Percentiles rank a stretch among this genome's conserved stretches.
Evolutionary conservation across 2,888 invertebrate genomes (phyloP).

Genomic region (Sialis fuliginosa): DNA sequence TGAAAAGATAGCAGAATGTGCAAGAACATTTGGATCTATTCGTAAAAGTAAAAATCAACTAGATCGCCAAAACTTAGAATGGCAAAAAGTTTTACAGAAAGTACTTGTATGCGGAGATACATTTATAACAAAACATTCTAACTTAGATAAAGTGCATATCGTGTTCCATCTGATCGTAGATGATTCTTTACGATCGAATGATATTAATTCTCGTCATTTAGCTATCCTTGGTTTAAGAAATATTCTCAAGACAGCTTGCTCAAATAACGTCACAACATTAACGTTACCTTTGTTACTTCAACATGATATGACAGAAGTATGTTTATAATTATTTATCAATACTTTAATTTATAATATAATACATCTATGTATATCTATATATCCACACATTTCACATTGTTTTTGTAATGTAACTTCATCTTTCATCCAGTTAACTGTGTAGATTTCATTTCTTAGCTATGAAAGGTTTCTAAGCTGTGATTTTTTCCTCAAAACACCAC

Average conservation of each 20-base stretch:
- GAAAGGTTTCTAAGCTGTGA: too few relatives aligned
- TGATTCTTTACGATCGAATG: conserved; percentile 45
- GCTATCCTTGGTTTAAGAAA: conserved; percentile 88
- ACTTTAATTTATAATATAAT: neutral
- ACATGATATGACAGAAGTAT: conserved; percentile 86
- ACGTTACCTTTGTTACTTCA: conserved; percentile 84
- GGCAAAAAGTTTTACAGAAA: conserved; percentile 28
- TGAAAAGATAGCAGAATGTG: conserved; percentile 35
- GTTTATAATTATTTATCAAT: conserved; percentile 7
- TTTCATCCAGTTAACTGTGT: too few relatives aligned
- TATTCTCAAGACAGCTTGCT: conserved; percentile 87
- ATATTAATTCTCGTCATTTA: conserved; percentile 91
- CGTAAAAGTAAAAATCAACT: conserved; percentile 3
- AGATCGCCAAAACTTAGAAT: neutral
- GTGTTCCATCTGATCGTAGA: conserved; percentile 92
- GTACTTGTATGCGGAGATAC: conserved; percentile 69
- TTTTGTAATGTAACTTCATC: too few relatives aligned
- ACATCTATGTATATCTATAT: too few relatives aligned
- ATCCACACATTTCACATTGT: conserved; percentile 1
- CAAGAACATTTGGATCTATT: conserved; percentile 12
- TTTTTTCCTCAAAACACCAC: too few relatives aligned
- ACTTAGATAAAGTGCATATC: conserved; percentile 84
- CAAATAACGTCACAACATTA: conserved; percentile 82
- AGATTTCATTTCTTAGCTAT: neutral
- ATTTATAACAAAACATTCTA: conserved; percentile 77